Evolutionary conservation across 2,113 vertebrate genomes (phyloP), one percentile per base, ranked within the genome.

Genomic region (Siniperca knerii): DNA sequence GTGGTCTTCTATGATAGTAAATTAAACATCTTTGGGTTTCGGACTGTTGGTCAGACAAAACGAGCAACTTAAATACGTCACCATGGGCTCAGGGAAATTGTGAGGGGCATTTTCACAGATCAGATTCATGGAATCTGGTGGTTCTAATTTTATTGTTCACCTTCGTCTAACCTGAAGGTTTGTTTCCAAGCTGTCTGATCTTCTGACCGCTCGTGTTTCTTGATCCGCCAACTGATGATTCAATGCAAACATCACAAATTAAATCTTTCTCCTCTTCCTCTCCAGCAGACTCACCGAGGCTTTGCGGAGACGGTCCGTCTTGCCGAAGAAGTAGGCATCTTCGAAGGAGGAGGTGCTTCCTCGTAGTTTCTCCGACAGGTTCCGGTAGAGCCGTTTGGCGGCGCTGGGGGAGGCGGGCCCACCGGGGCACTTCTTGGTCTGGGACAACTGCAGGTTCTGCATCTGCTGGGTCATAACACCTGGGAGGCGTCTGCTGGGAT

Each of bases 281-380:
- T 6, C 4, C 60, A 1, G 5, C 29, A 6, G 1, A 85, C 95
- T 94, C 95, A 97, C 88, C 0, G 98, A 99, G 61, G 97, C 94
- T 91, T 98, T 99, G 18, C 97, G 96, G 33, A 98, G 96, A 7
- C 97, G 96, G 50, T 98, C 98, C 0, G 95, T 95, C 85, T 97
- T 97, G 3, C 97, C 96, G 54, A 97, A 94, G 92, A 98, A 98
- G 80, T 97, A 98, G 0, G 96, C 94, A 23, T 99, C 98, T 0
- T 99, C 98, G 0, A 99, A 99, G 5, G 98, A 99, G 0, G 97
- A 97, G 37, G 98, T 97, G 89, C 97, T 97, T 3, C 98, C 97
- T 73, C 98, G 96, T 6, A 99, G 94, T 92, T 99, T 99, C 93
- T 99, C 98, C 0, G 98, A 99, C 23, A 99, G 97, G 94, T 99